Evolutionary conservation across 2,797 vertebrate genomes (phyloP), one percentile per base, ranked within the genome.

Genomic region (Phrynocephalus vlangalii): DNA sequence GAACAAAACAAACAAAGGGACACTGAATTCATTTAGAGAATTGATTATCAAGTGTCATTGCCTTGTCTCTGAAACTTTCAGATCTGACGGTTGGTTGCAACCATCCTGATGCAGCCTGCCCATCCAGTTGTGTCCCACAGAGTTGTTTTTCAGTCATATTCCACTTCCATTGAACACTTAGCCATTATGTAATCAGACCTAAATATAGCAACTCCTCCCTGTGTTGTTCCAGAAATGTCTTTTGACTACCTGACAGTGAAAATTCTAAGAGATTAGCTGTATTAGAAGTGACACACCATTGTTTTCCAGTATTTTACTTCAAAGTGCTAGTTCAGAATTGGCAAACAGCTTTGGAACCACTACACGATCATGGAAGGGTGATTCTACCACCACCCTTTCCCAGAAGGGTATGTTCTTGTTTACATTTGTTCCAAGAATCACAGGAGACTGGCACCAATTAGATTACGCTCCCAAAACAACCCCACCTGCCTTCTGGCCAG

Each of bases 181-280:
- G 82, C 38, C 50, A 79, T 0, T 0, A 78, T 2, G 16, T 44
- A 76, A 91, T 76, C 86, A 78, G 85, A 86, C 82, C 87, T n/a
- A 70, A 20, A 83, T 0, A 38, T 1, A 60, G 78, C 85, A 90
- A 86, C 50, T 91, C 87, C 20, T 48, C 82, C 15, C 72, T 86
- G 44, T 87, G 89, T 77, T 48, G 68, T 44, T 68, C 44, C 67
- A 86, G 48, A 30, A 60, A 77, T 86, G 90, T 88, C 33, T 92
- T 67, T 87, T 48, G 2, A 89, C 87, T 60, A 84, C 20, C 52
- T 50, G 44, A 83, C 87, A 81, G 1, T 75, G 48, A 67, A 83
- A 90, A 86, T 22, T 6, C 68, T 6, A 11, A n/a, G 85, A 88
- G 90, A 90, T 72, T n/a, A 83, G 80, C 26, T 16, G 11, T 28